phyloP scores from a whole-genome alignment of 2,113 vertebrate genomes.

The Mystacornis crossleyi region DNA sequence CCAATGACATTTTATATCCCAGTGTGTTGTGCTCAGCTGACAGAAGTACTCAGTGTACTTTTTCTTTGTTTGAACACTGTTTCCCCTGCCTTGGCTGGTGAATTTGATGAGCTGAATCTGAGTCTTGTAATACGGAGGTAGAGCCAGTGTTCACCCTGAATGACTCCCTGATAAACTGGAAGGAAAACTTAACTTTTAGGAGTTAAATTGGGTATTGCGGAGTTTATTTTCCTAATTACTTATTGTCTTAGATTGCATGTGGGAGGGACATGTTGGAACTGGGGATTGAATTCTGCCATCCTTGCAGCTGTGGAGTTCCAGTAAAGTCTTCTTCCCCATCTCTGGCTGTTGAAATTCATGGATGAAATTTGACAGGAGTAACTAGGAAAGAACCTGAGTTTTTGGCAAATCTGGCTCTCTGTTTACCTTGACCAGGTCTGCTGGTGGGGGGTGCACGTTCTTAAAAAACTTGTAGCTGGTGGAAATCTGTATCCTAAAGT shows the following conservation, averaged over 20 bases:
- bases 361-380: background rate
- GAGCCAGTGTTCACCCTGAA: background rate
- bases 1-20: accelerated
- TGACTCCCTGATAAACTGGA: background rate
- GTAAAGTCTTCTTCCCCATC: background rate
- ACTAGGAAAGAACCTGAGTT: background rate
- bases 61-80: background rate
- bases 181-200: too few relatives aligned
- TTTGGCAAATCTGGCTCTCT: too few relatives aligned
- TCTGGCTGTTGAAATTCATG: background rate
- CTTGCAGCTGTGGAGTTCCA: background rate
- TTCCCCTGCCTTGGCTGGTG: background rate
- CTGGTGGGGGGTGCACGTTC: accelerated
- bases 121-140: background rate
- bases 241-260: accelerated
- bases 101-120: background rate
- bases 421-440: background rate
- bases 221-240: background rate
- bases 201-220: background rate
- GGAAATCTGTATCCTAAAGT: background rate
- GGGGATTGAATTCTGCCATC: background rate
- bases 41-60: background rate
- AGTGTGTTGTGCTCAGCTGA: background rate
- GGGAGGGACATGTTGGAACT: background rate
- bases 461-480: background rate